Evolutionary conservation across 2,797 vertebrate genomes (phyloP).

Genomic region (Acipenser oxyrinchus): DNA sequence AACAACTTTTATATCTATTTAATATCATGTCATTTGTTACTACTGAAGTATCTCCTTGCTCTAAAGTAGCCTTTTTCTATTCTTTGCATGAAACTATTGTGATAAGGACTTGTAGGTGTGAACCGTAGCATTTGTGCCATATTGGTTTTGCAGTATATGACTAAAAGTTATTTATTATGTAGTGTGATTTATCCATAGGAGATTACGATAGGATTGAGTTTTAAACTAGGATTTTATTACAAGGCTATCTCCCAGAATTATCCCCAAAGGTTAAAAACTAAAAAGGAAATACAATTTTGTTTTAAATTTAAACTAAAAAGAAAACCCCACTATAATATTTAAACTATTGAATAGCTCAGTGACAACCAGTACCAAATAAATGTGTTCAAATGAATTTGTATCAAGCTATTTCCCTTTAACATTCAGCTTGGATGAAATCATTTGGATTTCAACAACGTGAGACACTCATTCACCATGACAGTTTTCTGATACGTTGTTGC

Average conservation of each 20-base stretch:
- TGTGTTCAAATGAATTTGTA: conserved; percentile 23
- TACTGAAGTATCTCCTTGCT: conserved; percentile 63
- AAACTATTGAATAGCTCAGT: conserved; percentile 22
- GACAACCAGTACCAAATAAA: conserved; percentile 56
- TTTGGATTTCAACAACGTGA: too few species aligned
- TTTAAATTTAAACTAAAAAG: too few species aligned
- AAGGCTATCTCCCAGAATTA: too few species aligned
- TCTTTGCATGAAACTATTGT: conserved; percentile 63
- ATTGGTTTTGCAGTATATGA: conserved; percentile 37
- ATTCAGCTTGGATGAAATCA: too few species aligned
- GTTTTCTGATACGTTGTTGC: too few species aligned
- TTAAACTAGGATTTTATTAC: conserved; percentile 9
- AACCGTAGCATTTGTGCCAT: conserved; percentile 60
- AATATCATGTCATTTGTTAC: conserved; percentile 85
- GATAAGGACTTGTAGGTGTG: conserved; percentile 55
- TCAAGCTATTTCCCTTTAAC: too few species aligned
- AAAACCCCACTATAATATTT: too few species aligned
- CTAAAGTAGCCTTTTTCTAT: conserved; percentile 56
- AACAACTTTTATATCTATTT: conserved; percentile 79
- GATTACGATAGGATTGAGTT: conserved; percentile 22
- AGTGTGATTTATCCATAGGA: conserved; percentile 43
- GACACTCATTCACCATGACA: too few species aligned
- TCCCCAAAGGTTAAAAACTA: too few species aligned
- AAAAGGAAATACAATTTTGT: too few species aligned
- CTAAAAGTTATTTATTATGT: conserved; percentile 51